These are phyloP conservation scores for Volucella bombylans DNA, from an alignment of 2,888 invertebrate genomes.

Conservation along the genomic window DNA sequence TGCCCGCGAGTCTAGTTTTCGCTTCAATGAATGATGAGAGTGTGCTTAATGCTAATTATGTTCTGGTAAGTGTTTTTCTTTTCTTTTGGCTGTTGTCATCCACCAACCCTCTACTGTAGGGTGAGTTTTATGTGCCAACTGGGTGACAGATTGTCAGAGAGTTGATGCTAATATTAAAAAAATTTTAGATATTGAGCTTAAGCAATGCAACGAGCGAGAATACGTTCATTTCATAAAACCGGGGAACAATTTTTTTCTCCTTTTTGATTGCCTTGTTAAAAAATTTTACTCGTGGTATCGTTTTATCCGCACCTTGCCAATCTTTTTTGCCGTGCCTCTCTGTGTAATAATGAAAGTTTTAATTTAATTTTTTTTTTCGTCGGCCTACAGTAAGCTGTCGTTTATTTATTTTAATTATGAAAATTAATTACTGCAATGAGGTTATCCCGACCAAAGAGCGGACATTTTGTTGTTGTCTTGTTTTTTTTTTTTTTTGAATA, in stretches of 20 bases:
- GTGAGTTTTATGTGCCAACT: constrained; percentile 42
- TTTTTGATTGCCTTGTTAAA: constrained; percentile 57
- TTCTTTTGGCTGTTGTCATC: neutral
- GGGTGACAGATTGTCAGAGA: constrained; percentile 39
- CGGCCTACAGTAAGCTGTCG: constrained; percentile 13
- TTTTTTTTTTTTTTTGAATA: constrained; percentile 11
- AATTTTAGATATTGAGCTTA: constrained; percentile 6
- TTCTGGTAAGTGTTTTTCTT: constrained; percentile 39
- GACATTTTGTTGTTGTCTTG: constrained; percentile 1
- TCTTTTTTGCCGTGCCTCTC: neutral
- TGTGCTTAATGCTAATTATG: constrained; percentile 71
- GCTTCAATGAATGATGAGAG: constrained; percentile 62
- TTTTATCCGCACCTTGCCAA: neutral
- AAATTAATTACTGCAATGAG: constrained; percentile 71
- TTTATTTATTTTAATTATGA: constrained; percentile 73
- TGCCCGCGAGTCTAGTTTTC: constrained; percentile 64
- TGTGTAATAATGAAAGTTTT: constrained; percentile 65
- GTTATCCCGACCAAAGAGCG: constrained; percentile 11
- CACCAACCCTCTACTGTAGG: neutral
- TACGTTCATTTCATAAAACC: constrained; percentile 24
- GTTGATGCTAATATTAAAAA: neutral
- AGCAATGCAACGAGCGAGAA: neutral
- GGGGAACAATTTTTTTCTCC: constrained; percentile 5
- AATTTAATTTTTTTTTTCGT: constrained; percentile 47
- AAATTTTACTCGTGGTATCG: constrained; percentile 36